Evolutionary conservation across 2,797 vertebrate species (phyloP), one percentile per base, ranked within the genome.

Genomic region (Periparus ater): DNA sequence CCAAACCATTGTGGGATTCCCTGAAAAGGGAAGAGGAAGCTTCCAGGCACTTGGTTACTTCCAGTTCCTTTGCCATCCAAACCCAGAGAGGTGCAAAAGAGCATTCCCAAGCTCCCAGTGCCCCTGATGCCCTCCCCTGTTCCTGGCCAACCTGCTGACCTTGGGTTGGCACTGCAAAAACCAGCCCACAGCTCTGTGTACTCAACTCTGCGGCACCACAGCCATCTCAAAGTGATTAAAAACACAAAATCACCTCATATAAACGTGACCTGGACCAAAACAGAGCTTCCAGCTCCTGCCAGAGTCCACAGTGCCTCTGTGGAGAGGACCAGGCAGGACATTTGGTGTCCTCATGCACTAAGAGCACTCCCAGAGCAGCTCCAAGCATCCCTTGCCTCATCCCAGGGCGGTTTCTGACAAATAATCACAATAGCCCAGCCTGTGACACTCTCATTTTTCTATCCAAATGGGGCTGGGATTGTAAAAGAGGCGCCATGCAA

Each of bases 201-300:
- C 54, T 54, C 47, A 9, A 2, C 0, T 1, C 54, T 68, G 76
- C 83, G 84, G 34, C 36, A 11, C 2, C 61, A 25, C 13, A 13
- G 17, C 36, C 50, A 20, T 38, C 58, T 14, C 71, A 27, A 27
- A 81, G 22, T 1, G 3, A 27, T 10, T 23, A 36, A 58, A 86
- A 60, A 1, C 54, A 55, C 34, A 65, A 65, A 89, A 3, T 2
- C 20, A 50, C 27, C 17, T 5, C 15, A 7, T 10, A 6, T 3
- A 42, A 73, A 77, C 12, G 29, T 32, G n/a, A 42, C 21, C 10
- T 3, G 13, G 21, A 29, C 7, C 4, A 51, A 68, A 75, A 47
- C 0, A 8, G 44, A 79, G 22, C 40, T 45, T 55, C 51, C 44
- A 44, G 12, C 38, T 2, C 0, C 40, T 55, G 61, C 38, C 38